Percentiles rank a stretch among this genome's conserved stretches.
Evolutionary conservation across 1,140 invertebrate species (phyloP).

Genomic region (Lepidostoma basale): DNA sequence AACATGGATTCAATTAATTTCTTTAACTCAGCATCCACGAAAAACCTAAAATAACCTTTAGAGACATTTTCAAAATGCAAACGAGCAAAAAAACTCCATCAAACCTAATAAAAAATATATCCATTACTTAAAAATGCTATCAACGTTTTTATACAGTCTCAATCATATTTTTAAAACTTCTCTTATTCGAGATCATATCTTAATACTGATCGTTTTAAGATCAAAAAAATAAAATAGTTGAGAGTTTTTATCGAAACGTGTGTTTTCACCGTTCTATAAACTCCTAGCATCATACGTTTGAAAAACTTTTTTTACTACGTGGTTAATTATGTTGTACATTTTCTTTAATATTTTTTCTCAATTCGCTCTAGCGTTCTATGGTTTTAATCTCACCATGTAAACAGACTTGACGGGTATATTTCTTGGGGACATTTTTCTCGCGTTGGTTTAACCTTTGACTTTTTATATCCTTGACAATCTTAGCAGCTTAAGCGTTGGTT

Average conservation of each 20-base stretch:
- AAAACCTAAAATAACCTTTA: background rate
- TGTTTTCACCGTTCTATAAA: too few species aligned
- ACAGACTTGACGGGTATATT: conserved; percentile 6
- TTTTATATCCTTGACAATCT: too few species aligned
- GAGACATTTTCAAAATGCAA: background rate
- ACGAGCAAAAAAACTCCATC: background rate
- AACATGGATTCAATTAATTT: conserved; percentile 22
- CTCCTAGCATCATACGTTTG: background rate
- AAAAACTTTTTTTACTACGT: background rate
- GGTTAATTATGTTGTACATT: background rate
- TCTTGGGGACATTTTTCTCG: background rate
- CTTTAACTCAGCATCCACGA: background rate
- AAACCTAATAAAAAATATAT: background rate
- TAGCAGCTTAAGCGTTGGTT: too few species aligned
- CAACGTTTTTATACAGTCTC: background rate
- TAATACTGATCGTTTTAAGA: background rate
- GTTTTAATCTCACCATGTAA: conserved; percentile 3
- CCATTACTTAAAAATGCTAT: background rate
- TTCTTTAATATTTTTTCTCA: background rate
- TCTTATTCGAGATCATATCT: background rate
- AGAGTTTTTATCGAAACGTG: too few species aligned
- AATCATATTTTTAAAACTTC: background rate
- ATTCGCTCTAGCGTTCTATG: background rate
- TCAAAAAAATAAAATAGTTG: too few species aligned
- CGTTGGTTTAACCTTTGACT: background rate